Evolutionary conservation across 1,140 invertebrate genomes (phyloP).

Genomic region (Heliconius congener): DNA sequence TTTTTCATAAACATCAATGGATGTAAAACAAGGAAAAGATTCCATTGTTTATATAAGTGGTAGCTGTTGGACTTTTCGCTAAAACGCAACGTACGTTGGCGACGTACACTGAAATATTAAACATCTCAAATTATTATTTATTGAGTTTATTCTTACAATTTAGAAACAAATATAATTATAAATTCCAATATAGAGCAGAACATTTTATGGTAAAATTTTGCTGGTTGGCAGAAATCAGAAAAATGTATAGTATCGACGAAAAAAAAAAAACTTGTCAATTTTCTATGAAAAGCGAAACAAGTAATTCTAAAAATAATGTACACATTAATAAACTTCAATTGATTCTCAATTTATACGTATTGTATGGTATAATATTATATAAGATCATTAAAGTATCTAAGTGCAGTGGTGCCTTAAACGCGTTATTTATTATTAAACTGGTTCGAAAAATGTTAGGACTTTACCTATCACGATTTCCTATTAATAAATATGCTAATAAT

Average conservation of each 20-base stretch:
- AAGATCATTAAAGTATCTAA: neutral
- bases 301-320: neutral
- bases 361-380: neutral
- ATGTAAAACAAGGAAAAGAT: neutral
- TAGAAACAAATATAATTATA: too few relatives aligned
- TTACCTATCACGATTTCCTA: too few relatives aligned
- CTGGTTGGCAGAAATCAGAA: too few relatives aligned
- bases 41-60: neutral
- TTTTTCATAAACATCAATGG: neutral
- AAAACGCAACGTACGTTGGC: constrained; percentile 17
- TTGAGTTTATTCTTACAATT: too few relatives aligned
- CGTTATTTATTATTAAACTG: neutral
- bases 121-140: neutral
- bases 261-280: neutral
- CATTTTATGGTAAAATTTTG: too few relatives aligned
- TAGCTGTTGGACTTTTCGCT: constrained; percentile 29
- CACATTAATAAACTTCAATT: constrained; percentile 1
- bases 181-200: too few relatives aligned
- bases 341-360: constrained; percentile 7
- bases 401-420: neutral
- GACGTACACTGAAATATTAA: constrained; percentile 23
- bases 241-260: too few relatives aligned
- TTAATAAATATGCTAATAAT: too few relatives aligned
- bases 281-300: neutral
- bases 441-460: too few relatives aligned